These are phyloP conservation scores for Chinchilla lanigera DNA, from an alignment of 2,113 vertebrate species.

Conservation along the genomic window DNA sequence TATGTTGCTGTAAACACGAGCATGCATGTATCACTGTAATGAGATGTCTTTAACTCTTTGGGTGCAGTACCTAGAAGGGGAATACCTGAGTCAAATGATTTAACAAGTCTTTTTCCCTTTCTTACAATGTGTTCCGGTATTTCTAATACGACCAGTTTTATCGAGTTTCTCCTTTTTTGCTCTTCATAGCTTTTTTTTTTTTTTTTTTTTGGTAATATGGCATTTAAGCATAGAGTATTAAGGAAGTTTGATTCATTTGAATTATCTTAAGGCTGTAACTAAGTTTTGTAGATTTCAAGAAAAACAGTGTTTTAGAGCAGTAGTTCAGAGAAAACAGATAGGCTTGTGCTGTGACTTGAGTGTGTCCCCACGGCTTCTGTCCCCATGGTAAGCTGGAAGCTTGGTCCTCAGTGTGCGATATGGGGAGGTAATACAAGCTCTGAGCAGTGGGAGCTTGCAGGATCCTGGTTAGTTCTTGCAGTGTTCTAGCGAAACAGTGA, in stretches of 20 bases:
- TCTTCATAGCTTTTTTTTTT: conserved; percentile 9
- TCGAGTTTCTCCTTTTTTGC: not conserved
- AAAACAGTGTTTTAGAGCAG: not conserved
- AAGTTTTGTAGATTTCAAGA: conserved; percentile 20
- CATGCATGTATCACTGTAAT: not conserved
- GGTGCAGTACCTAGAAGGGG: not conserved
- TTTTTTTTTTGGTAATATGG: not conserved
- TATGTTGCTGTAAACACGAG: not conserved
- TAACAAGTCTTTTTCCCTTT: not conserved
- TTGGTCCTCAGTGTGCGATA: not conserved
- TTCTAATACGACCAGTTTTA: conserved; percentile 15
- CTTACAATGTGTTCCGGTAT: conserved; percentile 45
- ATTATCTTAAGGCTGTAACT: not conserved
- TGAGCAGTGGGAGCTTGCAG: not conserved
- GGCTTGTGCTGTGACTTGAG: not conserved
- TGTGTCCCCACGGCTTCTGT: not conserved
- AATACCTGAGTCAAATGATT: not conserved
- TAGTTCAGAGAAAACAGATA: not conserved
- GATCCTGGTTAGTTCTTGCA: not conserved
- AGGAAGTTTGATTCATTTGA: conserved; percentile 30
- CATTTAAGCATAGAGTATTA: conserved; percentile 25
- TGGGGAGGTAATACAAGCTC: not conserved
- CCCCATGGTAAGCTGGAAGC: not conserved
- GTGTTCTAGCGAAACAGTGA: not conserved
- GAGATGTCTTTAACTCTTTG: not conserved